Evolutionary conservation across 1,140 invertebrate species (phyloP).

Genomic region (Atta texana): DNA sequence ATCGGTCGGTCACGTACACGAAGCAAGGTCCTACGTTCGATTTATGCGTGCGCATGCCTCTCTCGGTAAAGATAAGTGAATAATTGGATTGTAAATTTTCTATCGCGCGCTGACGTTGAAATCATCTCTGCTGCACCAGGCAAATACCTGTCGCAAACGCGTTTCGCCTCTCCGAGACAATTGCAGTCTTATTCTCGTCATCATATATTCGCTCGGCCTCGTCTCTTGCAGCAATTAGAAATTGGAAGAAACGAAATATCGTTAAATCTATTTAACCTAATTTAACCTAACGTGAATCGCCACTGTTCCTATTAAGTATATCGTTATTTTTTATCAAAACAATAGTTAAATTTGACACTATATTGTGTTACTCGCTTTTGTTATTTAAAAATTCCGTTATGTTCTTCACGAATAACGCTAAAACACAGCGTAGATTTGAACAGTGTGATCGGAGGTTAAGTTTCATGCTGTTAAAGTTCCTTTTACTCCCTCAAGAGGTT

Average conservation of each 20-base stretch:
- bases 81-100: constrained; percentile 33
- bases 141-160: not conserved
- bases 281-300: no score
- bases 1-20: constrained; percentile 11
- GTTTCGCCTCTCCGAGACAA: not conserved
- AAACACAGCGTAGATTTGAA: not conserved
- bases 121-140: not conserved
- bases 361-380: not conserved
- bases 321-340: no score
- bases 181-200: not conserved
- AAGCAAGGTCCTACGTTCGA: constrained; percentile 5
- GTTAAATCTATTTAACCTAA: no score
- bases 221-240: not conserved
- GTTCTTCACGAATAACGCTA: not conserved
- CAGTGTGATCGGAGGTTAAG: not conserved
- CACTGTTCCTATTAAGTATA: no score
- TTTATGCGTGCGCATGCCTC: constrained; percentile 12
- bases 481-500: not conserved
- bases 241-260: not conserved
- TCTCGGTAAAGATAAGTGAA: not conserved
- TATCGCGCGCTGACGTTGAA: constrained; percentile 5
- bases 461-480: not conserved
- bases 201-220: not conserved
- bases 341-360: no score
- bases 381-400: not conserved